Evolutionary conservation across 2,113 vertebrate genomes (phyloP), one percentile per base, ranked within the genome.

Genomic region (Agelaius phoeniceus): DNA sequence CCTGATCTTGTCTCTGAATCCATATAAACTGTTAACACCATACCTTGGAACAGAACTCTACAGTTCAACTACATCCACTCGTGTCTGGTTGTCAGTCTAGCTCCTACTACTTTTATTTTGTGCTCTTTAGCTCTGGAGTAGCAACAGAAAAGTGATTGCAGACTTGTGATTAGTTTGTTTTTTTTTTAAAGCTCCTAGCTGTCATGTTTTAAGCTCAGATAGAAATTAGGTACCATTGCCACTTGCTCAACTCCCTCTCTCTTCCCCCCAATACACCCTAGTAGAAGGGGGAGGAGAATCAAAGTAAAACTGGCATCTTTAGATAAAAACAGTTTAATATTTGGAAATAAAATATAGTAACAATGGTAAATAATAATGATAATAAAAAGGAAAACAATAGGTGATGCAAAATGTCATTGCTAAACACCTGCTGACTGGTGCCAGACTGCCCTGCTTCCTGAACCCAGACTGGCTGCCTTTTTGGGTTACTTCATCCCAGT

Each of bases 391-490:
- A 52, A 69, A 46, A 28, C 23, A 54, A 8, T 13, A 69, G 14
- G 10, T 46, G 23, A 54, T 69, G 48, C 23, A 69, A 33, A 69
- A 14, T 28, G 10, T 39, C 15, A 78, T 33, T 59, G 5, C 33
- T 77, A 58, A 44, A 18, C 12, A 28, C 18, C 28, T 37, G 33
- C 22, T 69, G 55, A 61, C 33, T 44, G 18, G 28, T 54, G 28
- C 46, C 20, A 61, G 63, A 54, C 1, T 2, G 3, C 4, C 22
- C 8, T 44, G 31, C n/a, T 69, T 39, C 24, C 10, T 24, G 15
- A 69, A 39, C 15, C 14, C 8, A 9, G 39, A 33, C 0, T n/a
- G 28, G 23, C n/a, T 0, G 0, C 23, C 28, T 8, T 23, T 78
- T 28, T 28, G 10, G 12, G 28, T 61, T 61, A 54, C 10, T 61